Evolutionary conservation across 2,113 vertebrate genomes (phyloP).

Genomic region (Chunga burmeisteri): DNA sequence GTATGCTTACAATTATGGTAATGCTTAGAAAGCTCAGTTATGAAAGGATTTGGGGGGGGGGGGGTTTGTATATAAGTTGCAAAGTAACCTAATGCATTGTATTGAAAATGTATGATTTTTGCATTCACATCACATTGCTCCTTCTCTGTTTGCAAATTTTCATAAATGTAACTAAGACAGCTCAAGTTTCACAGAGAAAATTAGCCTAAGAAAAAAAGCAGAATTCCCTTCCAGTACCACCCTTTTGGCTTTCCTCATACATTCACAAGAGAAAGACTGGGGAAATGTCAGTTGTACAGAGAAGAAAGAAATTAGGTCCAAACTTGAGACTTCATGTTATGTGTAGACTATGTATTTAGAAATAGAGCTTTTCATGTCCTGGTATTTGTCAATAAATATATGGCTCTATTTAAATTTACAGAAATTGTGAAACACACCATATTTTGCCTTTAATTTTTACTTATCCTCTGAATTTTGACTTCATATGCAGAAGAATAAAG

Average conservation of each 20-base stretch:
- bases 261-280: neutral
- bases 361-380: neutral
- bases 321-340: neutral
- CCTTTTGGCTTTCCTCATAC: neutral
- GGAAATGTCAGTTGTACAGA: neutral
- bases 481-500: conserved; percentile 64
- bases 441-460: conserved; percentile 42
- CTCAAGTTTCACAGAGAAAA: conserved; percentile 65
- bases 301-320: neutral
- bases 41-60: neutral
- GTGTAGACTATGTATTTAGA: neutral
- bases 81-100: conserved; percentile 64
- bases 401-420: conserved; percentile 45
- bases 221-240: neutral
- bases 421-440: neutral
- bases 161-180: conserved; percentile 26
- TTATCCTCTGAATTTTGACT: conserved; percentile 59
- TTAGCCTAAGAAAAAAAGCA: conserved; percentile 49
- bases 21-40: conserved; percentile 9
- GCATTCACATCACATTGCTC: conserved; percentile 57
- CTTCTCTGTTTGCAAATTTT: conserved; percentile 46
- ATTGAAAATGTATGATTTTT: conserved; percentile 64
- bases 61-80: conserved; percentile 53
- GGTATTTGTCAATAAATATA: conserved; percentile 2
- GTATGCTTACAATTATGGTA: conserved; percentile 30